Conservation (phyloP, 2,113 vertebrate genomes). For the Podilymbus podiceps region DNA sequence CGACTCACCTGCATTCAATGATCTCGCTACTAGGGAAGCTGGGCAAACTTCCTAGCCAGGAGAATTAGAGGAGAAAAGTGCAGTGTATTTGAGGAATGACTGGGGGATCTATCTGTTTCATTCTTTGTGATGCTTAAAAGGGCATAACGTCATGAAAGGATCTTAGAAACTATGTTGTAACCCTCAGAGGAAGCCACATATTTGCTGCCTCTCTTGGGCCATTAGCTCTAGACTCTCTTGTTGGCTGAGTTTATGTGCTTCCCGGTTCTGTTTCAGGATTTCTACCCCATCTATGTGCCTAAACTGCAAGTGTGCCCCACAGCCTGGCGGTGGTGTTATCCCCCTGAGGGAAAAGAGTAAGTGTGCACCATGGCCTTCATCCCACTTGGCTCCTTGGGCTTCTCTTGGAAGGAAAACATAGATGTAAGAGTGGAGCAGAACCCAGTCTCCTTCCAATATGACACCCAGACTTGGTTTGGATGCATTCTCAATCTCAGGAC, state of each 20-base stretch:
- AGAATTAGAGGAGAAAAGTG: background rate
- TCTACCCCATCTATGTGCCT: background rate
- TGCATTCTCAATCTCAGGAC: background rate
- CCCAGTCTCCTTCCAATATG: background rate
- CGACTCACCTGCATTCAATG: background rate
- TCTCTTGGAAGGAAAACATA: background rate
- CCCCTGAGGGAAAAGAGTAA: accelerated
- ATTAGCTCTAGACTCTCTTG: background rate
- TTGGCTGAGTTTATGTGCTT: background rate
- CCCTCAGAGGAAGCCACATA: background rate
- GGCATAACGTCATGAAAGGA: background rate
- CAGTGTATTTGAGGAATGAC: background rate
- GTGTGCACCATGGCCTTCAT: background rate
- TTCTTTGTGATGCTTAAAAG: background rate
- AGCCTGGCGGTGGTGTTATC: background rate
- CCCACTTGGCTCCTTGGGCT: background rate
- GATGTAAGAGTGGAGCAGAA: background rate
- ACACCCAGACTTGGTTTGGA: background rate
- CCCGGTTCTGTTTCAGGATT: background rate
- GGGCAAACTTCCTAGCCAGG: background rate
- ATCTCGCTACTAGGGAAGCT: background rate
- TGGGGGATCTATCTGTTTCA: background rate
- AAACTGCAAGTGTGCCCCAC: too few species aligned
- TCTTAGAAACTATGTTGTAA: background rate
- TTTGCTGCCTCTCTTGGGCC: background rate